Conservation (phyloP, 2,888 invertebrate species). For the Agrotis ipsilon region DNA sequence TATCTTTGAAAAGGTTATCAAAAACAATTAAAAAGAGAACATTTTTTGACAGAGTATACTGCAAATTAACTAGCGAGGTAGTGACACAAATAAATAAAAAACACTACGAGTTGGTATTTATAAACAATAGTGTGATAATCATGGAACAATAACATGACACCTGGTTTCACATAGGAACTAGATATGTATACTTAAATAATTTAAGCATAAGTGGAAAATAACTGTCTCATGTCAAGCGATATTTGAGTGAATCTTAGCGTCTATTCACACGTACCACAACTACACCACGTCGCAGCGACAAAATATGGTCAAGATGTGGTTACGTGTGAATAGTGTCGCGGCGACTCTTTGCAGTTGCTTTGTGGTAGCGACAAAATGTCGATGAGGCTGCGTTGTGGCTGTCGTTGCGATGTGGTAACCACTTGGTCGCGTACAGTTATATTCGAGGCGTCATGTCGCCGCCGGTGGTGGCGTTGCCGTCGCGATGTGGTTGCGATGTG, state of each 20-base stretch:
- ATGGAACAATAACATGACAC: conserved; percentile 62
- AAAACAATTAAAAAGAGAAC: conserved; percentile 11
- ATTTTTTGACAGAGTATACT: conserved; percentile 30
- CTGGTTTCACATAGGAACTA: conserved; percentile 39
- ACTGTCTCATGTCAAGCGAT: not conserved
- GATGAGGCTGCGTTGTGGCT: too few relatives aligned
- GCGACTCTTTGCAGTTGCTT: too few relatives aligned
- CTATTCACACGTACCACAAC: too few relatives aligned
- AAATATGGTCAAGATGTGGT: too few relatives aligned
- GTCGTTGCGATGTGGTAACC: too few relatives aligned
- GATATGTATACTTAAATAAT: conserved; percentile 9
- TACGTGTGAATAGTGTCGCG: too few relatives aligned
- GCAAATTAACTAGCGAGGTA: conserved; percentile 44
- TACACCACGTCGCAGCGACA: too few relatives aligned
- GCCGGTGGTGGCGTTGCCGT: too few relatives aligned
- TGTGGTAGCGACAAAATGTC: too few relatives aligned
- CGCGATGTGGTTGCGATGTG: too few relatives aligned
- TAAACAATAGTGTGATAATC: conserved; percentile 63
- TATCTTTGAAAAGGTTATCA: conserved; percentile 49
- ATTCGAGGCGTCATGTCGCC: too few relatives aligned
- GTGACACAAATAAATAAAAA: conserved; percentile 28
- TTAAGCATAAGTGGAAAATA: conserved; percentile 14
- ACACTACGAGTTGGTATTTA: conserved; percentile 8
- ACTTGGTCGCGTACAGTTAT: too few relatives aligned
- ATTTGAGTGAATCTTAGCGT: not conserved